Evolutionary conservation across 2,797 vertebrate genomes (phyloP).

Genomic region (Intellagama lesueurii): DNA sequence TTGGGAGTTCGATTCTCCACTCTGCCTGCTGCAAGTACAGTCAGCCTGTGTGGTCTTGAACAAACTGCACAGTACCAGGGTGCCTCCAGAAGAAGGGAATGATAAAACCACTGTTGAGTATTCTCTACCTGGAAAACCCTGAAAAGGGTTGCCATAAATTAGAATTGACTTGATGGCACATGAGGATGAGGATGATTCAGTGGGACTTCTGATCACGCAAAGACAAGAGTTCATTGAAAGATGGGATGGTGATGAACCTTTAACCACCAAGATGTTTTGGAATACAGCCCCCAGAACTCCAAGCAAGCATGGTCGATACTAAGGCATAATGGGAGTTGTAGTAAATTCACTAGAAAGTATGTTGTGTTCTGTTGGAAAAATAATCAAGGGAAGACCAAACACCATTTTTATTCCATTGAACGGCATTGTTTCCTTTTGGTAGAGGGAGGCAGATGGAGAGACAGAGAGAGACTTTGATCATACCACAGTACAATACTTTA

Average conservation of each 20-base stretch:
- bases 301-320: background rate
- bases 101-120: too few species aligned
- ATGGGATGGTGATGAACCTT: background rate
- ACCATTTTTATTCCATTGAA: background rate
- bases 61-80: too few species aligned
- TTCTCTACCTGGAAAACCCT: too few species aligned
- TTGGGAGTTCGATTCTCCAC: too few species aligned
- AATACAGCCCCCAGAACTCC: background rate
- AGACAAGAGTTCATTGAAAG: background rate
- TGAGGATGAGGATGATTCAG: too few species aligned
- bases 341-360: background rate
- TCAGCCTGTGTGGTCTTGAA: too few species aligned
- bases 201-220: background rate
- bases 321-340: background rate
- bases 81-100: too few species aligned
- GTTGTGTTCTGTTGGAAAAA: background rate
- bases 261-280: background rate
- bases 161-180: too few species aligned
- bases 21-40: too few species aligned
- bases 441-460: background rate
- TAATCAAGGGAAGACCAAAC: background rate
- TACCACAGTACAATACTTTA: conserved; percentile 24
- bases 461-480: conserved; percentile 19
- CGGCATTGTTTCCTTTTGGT: background rate
- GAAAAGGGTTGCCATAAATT: too few species aligned